These are phyloP conservation scores for Sarcophaga carnaria DNA, from an alignment of 2,888 invertebrate species.

Conservation along the genomic window DNA sequence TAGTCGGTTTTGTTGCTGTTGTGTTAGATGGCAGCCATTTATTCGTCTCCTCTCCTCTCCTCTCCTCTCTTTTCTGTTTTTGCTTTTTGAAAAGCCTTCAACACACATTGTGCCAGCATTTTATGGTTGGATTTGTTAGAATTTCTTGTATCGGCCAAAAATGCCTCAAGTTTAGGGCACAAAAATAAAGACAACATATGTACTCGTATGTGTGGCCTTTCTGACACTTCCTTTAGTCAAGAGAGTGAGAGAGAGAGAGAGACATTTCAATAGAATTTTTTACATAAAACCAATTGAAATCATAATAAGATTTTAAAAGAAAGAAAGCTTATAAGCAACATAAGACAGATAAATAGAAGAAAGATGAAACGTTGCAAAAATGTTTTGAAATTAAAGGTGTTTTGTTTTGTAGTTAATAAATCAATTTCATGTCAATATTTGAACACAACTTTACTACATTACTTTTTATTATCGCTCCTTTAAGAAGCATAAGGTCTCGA, in stretches of 20 bases:
- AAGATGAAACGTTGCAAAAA: too few species aligned
- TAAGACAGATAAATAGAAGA: too few species aligned
- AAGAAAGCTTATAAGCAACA: too few species aligned
- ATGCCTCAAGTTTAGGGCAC: constrained; percentile 30
- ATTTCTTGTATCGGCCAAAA: neutral
- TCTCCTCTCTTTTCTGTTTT: constrained; percentile 1
- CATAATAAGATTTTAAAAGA: too few species aligned
- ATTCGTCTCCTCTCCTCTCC: too few species aligned
- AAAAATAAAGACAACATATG: neutral
- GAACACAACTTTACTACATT: too few species aligned
- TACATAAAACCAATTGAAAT: neutral
- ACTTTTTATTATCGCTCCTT: too few species aligned
- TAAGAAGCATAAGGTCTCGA: too few species aligned
- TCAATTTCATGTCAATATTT: too few species aligned
- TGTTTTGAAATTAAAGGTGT: too few species aligned
- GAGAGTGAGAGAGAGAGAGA: neutral
- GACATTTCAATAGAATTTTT: neutral
- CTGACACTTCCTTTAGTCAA: constrained; percentile 41
- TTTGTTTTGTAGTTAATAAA: too few species aligned
- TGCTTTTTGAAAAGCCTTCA: neutral
- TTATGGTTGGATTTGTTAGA: neutral
- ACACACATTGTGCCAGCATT: constrained; percentile 13
- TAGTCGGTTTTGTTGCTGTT: neutral
- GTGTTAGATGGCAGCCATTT: neutral
- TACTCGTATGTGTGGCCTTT: neutral